Evolutionary conservation across 2,797 vertebrate genomes (phyloP), one percentile per base, ranked within the genome.

Genomic region (Danio choprae): DNA sequence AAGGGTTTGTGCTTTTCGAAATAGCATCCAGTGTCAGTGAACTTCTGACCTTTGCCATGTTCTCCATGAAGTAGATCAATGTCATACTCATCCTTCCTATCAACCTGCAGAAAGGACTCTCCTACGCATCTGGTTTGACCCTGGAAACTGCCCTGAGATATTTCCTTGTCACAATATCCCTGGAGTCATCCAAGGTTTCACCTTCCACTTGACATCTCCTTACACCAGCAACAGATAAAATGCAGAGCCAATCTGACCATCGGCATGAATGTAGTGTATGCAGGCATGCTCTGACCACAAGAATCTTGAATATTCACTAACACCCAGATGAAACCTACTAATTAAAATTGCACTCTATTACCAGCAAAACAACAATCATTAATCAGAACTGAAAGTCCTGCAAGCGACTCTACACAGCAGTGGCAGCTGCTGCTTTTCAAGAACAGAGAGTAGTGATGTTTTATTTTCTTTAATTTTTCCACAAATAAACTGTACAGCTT

Each of bases 141-240:
- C 36, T 7, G 48, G 36, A 7, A 38, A 38, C 51, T 12, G 20
- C 46, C 36, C 53, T 29, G 60, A 71, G 63, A 77, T 74, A 68
- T 64, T 56, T 77, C 44, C 58, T 41, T 82, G 65, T 79, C 68
- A 74, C 51, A 7, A 22, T 11, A 12, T 65, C 58, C 36, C 46
- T 20, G 15, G 79, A 44, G 12, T 20, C 40, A 18, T 71, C 36
- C 43, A 50, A 62, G 65, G 41, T 64, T 41, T 80, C 68, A 81
- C 75, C 73, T 82, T 81, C 40, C 71, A 59, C 64, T 79, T 79
- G 70, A 79, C 44, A 78, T 58, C n/a, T 63, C 13, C 5, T 41
- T 8, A 46, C n/a, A 80, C 6, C 1, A 46, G 48, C 22, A 53
- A 44, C 6, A 75, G 70, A 60, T 65, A 80, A 44, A 15, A 73